Percentiles rank a stretch among this genome's conserved stretches.
These are phyloP conservation scores for Parapristionchus giblindavisi DNA, from an alignment of 2,888 invertebrate species.

Conservation along the genomic window DNA sequence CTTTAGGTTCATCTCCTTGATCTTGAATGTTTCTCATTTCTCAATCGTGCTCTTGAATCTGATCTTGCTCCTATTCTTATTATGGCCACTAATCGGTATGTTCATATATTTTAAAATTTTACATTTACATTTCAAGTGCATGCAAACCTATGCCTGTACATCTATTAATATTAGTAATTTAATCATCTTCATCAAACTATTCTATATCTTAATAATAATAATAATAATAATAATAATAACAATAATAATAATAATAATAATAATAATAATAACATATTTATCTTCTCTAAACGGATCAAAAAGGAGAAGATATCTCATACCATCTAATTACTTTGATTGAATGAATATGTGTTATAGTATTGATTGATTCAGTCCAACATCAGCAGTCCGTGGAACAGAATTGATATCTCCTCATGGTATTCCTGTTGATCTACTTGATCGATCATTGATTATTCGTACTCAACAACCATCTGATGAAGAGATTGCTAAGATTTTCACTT, in stretches of 20 bases:
- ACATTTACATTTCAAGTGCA: neutral
- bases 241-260: no score
- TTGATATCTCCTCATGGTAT: constrained; percentile 96
- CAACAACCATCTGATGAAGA: constrained; percentile 68
- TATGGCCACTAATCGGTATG: constrained; percentile 96
- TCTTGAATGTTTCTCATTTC: constrained; percentile 96
- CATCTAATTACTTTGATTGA: no score
- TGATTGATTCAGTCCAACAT: constrained; percentile 46
- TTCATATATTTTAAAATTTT: neutral
- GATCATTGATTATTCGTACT: constrained; percentile 76
- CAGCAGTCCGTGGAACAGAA: constrained; percentile 88
- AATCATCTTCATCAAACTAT: no score
- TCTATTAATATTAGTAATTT: no score
- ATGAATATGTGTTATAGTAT: no score
- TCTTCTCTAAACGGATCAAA: no score
- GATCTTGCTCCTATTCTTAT: constrained; percentile 97
- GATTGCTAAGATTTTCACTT: constrained; percentile 44
- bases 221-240: no score
- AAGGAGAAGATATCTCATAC: no score
- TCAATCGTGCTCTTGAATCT: constrained; percentile 92
- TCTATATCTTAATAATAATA: no score
- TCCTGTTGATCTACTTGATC: constrained; percentile 91
- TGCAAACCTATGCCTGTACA: no score
- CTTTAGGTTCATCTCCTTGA: constrained; percentile 88
- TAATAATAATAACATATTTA: no score